Conservation (phyloP, 2,888 invertebrate species). For the Cosmopolites sordidus region DNA sequence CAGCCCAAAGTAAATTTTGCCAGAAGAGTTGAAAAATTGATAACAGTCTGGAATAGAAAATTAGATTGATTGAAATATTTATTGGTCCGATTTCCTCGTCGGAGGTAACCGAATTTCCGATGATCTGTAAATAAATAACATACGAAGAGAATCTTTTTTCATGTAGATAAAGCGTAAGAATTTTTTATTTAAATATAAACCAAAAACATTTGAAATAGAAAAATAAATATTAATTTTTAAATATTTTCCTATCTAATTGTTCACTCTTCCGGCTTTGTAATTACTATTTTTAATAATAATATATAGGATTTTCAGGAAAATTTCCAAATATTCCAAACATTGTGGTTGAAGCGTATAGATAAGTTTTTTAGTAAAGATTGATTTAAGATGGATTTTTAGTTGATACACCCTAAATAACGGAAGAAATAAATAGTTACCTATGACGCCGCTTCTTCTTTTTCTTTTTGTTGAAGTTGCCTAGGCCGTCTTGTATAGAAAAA, state of each 20-base stretch:
- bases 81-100: slow-evolving; percentile 11
- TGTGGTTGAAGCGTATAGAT: too few relatives aligned
- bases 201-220: too few relatives aligned
- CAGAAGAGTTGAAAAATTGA: slow-evolving; percentile 14
- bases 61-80: slow-evolving; percentile 27
- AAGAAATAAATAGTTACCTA: slow-evolving; percentile 61
- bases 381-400: too few relatives aligned
- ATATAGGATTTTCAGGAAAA: too few relatives aligned
- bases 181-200: too few relatives aligned
- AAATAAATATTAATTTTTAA: too few relatives aligned
- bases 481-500: slow-evolving; percentile 71
- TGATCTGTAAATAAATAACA: not conserved
- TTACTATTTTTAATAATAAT: too few relatives aligned
- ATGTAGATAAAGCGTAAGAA: too few relatives aligned
- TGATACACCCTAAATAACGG: too few relatives aligned
- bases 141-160: not conserved
- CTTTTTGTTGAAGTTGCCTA: slow-evolving; percentile 80
- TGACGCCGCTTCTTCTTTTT: slow-evolving; percentile 94
- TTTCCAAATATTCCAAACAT: not conserved
- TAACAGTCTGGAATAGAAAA: slow-evolving; percentile 23
- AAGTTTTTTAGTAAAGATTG: too few relatives aligned
- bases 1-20: not conserved
- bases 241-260: too few relatives aligned
- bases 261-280: too few relatives aligned
- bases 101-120: not conserved